Evolutionary conservation across 37 sponge, comb jelly and placozoan genomes (phyloP), one percentile per base, ranked within the genome.

Genomic region (Agelas oroides): DNA sequence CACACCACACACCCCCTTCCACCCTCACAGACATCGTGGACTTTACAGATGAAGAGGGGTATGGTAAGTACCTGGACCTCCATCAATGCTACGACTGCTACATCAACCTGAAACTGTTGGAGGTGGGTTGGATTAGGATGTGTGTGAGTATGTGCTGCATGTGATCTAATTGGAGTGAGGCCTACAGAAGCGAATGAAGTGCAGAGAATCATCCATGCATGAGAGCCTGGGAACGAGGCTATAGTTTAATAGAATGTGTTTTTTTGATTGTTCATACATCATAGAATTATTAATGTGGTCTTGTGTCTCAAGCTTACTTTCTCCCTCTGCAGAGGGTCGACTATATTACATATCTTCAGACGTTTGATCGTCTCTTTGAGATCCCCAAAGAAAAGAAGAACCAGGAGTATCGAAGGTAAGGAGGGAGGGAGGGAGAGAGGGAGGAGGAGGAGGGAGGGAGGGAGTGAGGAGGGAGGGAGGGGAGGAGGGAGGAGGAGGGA

Each of bases 41-140:
- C 21, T 98, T 98, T 83, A 85, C 93, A 33, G 99, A 98, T 83
- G 99, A 98, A 71, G 99, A 98, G 60, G 92, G 95, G 0, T 98
- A 96, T 79, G 99, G 99, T 23, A 94, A 92, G 83, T 96, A 86
- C 53, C 85, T 98, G 31, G 99, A 98, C 64, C 85, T 98, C 23
- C 99, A 98, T 59, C 66, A 81, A 41, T 18, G 86, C 18, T 87
- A 96, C 71, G 86, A 75, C 23, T 53, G 75, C 53, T 98, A 82
- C 71, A 57, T 90, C 66, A 98, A 96, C 74, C 84, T 98, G 63
- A 94, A 92, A 68, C 71, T 71, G 35, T 66, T 90, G 79, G 92
- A 93, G 83, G 95, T 95, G 55, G 3, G 46, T 8, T 46, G 46
- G 8, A 46, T 8, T 12, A 12, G 3, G 46, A 8, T 12, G 46